Percentiles rank a stretch among this genome's conserved stretches.
Conservation (phyloP, 37 sponge, comb jelly and placozoan genomes). For the Spongilla lacustris region DNA sequence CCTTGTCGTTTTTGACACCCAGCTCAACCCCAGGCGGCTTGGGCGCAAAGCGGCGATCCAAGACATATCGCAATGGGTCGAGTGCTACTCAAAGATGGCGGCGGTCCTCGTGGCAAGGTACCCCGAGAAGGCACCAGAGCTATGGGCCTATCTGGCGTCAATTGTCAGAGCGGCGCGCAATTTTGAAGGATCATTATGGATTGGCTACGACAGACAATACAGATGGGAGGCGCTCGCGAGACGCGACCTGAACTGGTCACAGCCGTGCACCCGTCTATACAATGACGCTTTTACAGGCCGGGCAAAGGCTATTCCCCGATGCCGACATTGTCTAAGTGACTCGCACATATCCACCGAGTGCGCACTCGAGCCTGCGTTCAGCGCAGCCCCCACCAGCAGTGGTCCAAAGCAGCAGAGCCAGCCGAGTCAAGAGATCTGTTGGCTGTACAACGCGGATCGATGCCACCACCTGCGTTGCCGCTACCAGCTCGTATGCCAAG, state of each 20-base stretch:
- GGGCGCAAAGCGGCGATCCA: neutral
- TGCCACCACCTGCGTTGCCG: neutral
- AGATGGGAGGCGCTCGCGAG: conserved; percentile 9
- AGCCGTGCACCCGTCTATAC: conserved; percentile 12
- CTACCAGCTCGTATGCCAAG: neutral
- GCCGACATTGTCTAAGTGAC: conserved; percentile 7
- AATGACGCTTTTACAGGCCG: conserved; percentile 23
- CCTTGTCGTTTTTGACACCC: neutral
- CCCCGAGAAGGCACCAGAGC: conserved; percentile 28
- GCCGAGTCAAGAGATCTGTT: neutral
- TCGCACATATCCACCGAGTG: neutral
- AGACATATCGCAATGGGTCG: conserved; percentile 10
- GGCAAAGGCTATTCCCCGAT: neutral
- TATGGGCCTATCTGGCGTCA: conserved; percentile 24
- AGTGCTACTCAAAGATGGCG: conserved; percentile 16
- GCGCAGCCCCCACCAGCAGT: neutral
- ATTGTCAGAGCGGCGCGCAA: conserved; percentile 13
- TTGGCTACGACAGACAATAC: conserved; percentile 13
- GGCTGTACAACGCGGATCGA: neutral
- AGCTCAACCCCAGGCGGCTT: neutral
- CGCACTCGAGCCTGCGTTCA: neutral
- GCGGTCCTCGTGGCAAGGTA: conserved; percentile 14
- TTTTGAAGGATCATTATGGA: neutral
- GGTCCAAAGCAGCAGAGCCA: neutral
- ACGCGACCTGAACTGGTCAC: conserved; percentile 19